Conservation (phyloP, 2,113 vertebrate species). For the Neopipo cinnamomea region DNA sequence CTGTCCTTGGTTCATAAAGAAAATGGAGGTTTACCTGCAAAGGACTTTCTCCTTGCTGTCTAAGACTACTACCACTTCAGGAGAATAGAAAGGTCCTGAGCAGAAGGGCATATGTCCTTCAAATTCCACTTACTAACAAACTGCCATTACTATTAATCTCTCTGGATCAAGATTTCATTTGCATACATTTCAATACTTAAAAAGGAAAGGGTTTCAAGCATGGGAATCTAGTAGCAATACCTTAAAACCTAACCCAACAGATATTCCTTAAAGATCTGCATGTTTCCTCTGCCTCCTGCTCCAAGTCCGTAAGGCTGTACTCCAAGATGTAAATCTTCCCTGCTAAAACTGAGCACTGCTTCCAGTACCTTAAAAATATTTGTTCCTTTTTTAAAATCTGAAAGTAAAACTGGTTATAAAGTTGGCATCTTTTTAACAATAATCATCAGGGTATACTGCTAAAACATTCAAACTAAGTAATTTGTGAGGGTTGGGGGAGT, state of each 20-base stretch:
- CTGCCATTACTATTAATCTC: background rate
- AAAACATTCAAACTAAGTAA: background rate
- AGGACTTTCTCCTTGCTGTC: background rate
- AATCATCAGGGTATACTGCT: background rate
- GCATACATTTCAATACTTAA: background rate
- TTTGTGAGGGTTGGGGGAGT: background rate
- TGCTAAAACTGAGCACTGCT: background rate
- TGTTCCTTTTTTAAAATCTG: background rate
- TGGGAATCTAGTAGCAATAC: background rate
- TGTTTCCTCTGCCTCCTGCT: background rate
- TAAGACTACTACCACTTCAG: background rate
- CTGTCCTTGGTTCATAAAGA: background rate
- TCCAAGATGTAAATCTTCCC: background rate
- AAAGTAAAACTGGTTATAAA: background rate
- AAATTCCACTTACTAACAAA: background rate
- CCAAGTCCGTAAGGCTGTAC: background rate
- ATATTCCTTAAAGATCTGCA: background rate
- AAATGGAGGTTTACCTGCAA: background rate
- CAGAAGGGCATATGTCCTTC: background rate
- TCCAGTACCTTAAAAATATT: background rate
- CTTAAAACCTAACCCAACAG: background rate
- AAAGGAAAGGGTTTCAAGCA: background rate
- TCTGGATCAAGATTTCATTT: background rate
- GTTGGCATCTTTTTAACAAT: background rate
- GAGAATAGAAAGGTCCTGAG: background rate